Evolutionary conservation across 2,888 invertebrate species (phyloP), one percentile per base, ranked within the genome.

Genomic region (Lucinisca nassula): DNA sequence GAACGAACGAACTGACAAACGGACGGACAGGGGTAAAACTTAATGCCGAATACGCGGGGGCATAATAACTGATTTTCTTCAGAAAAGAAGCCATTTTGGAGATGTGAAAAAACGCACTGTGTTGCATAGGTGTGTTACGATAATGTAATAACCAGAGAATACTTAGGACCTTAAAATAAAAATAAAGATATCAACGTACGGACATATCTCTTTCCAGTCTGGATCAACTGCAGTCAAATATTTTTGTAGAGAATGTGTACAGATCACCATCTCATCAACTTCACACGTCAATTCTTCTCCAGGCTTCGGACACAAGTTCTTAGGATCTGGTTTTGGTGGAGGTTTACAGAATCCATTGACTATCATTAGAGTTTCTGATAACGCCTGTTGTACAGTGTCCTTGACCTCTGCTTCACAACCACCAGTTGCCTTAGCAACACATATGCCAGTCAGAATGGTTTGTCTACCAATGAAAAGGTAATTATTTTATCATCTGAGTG

Each of bases 321-420:
- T 49, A 14, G 83, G 78, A 32, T 78, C 79, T 8, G 84, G 82
- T 27, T 79, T 49, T 4, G 81, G 30, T 6, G 82, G 61, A 45
- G 84, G 81, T 3, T 70, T 70, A 51, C 83, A 84, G 37, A 70
- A 38, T 10, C 30, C 70, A 32, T 84, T 37, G 3, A 81, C 79
- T 10, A 82, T 75, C 30, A 55, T 27, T 27, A 58, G 37, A 4
- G 84, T 51, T 12, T 55, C 45, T n/a, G 37, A 45, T 17, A 58
- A 74, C 0, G 79, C 32, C 0, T 35, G 27, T 21, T 86, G 84
- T 12, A 84, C 17, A 12, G 24, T 49, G 3, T 61, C 10, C 58
- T 75, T 77, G 30, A 80, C 67, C 14, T 38, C 37, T 45, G 67
- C 30, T n/a, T 72, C 73, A 51, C 85, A 85, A 10, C 80, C 85